A percentile compares a stretch with the other conserved stretches of the same genome.
Evolutionary conservation across 2,797 vertebrate species (phyloP).

Genomic region (Molothrus aeneus): DNA sequence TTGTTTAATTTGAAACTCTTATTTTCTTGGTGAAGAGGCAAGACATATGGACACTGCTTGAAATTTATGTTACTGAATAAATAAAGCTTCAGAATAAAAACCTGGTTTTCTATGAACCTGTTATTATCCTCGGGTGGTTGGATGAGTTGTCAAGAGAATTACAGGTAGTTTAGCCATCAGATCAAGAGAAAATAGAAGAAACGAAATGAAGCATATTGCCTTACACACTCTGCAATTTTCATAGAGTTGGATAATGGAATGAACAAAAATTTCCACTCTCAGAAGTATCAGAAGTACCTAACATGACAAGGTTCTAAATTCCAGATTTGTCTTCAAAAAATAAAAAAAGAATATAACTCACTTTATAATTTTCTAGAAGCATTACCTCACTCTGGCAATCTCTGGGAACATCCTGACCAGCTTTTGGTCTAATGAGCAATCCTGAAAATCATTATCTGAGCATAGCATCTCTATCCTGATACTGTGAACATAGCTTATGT

Average conservation of each 20-base stretch:
- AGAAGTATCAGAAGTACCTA: not conserved
- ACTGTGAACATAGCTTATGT: not conserved
- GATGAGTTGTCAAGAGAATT: not conserved
- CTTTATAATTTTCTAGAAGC: not conserved
- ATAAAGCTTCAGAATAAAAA: not conserved
- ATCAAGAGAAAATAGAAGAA: not conserved
- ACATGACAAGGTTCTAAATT: not conserved
- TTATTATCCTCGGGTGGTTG: not conserved
- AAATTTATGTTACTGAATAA: not conserved
- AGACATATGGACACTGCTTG: not conserved
- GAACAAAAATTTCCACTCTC: not conserved
- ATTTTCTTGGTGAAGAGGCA: not conserved
- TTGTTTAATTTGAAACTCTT: not conserved
- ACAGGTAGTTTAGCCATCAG: not conserved
- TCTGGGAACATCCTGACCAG: not conserved
- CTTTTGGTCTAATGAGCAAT: not conserved
- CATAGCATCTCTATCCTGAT: not conserved
- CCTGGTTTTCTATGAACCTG: not conserved
- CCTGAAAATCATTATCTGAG: not conserved
- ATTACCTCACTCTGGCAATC: not conserved
- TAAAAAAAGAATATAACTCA: not conserved
- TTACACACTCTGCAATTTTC: not conserved
- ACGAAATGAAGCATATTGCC: not conserved
- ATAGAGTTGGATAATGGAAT: not conserved
- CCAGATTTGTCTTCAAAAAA: not conserved